Base-by-base conservation (phyloP, 37 sponge, comb jelly and placozoan genomes). In the Halichondria panicea region DNA sequence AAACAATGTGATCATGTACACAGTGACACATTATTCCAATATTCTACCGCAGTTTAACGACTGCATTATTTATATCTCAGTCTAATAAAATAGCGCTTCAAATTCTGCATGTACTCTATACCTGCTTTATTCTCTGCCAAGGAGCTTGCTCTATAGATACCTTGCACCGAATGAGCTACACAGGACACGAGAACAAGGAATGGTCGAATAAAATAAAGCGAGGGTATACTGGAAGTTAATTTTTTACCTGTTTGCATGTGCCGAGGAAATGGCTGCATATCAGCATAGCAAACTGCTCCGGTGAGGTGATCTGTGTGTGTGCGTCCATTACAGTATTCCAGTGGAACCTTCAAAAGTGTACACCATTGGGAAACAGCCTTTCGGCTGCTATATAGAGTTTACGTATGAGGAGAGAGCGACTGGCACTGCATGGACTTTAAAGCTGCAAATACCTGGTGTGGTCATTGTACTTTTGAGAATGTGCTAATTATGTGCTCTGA, bases 201-300 rank as follows among this genome's bases (percentile, higher is more conserved):
- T n/a, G n/a, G n/a, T n/a, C n/a, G n/a, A n/a, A 6, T 36, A 66
- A 36, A 12, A 18, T 69, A 4, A 44, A 5, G 32, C 18, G 5
- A 9, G 27, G 28, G 24, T 12, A 24, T 11, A 46, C 28, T 6
- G 19, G 32, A 5, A 13, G 70, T 25, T 60, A 60, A 48, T 48
- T 48, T 48, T 67, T 12, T 25, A 86, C 75, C 60, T 86, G 80
- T 35, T 63, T 57, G 69, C 79, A 86, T 0, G 74, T 86, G 24
- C 38, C 59, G 0, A 86, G 55, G 67, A 86, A 86, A 39, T 86
- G 87, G 35, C 25, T 64, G 62, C 74, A 73, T 21, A 86, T 41
- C 0, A 79, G 75, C 30, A 79, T 36, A 43, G 60, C 75, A 74
- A 86, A 86, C 37, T 79, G 50, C 61, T 86, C 87, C 7, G 87